A percentile compares a stretch with the other conserved stretches of the same genome.
Conservation (phyloP, 2,113 vertebrate genomes). For the Orcinus orca region DNA sequence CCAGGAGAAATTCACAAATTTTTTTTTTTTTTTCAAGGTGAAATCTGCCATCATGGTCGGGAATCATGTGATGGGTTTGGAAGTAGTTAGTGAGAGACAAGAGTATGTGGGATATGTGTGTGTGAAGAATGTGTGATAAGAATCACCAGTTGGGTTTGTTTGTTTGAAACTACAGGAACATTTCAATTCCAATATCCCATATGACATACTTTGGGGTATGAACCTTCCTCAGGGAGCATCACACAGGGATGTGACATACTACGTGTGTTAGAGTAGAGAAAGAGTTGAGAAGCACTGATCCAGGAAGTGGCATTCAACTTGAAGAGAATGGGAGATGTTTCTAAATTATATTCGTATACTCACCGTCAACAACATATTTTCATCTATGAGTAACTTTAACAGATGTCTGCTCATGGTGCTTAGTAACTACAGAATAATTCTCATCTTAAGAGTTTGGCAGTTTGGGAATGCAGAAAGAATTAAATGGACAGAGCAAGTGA, state of each 20-base stretch:
- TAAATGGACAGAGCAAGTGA: conserved; percentile 1
- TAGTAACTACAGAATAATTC: background rate
- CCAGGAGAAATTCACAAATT: background rate
- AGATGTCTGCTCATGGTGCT: background rate
- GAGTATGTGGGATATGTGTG: background rate
- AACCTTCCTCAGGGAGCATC: background rate
- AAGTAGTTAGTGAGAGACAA: background rate
- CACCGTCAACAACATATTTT: background rate
- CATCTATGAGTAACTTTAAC: background rate
- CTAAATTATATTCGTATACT: background rate
- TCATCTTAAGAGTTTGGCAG: background rate
- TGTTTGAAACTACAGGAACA: background rate
- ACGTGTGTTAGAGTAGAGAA: background rate
- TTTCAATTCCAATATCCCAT: background rate
- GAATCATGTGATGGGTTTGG: background rate
- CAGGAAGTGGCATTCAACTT: background rate
- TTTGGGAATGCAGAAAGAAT: background rate
- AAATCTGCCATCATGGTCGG: background rate
- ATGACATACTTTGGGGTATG: background rate
- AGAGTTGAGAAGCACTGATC: background rate
- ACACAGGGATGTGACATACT: background rate
- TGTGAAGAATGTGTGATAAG: background rate
- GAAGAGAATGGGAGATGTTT: background rate
- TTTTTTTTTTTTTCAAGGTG: background rate
- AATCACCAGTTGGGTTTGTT: background rate